Conservation (phyloP, 2,113 vertebrate genomes). For the Calcarius ornatus region DNA sequence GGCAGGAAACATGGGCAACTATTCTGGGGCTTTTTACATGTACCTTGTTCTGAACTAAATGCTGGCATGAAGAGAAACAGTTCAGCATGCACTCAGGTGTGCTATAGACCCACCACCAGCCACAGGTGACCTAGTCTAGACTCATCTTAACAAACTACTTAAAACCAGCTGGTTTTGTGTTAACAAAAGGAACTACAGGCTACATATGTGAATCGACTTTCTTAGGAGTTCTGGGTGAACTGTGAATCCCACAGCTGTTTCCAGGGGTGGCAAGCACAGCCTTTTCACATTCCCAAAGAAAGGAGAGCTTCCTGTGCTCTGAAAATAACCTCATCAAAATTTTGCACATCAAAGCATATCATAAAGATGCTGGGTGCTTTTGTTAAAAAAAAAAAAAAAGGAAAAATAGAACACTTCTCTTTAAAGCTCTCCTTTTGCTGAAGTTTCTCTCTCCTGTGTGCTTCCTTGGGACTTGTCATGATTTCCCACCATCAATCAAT, state of each 20-base stretch:
- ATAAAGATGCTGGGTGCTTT: neutral
- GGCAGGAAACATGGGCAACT: neutral
- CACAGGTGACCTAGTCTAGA: neutral
- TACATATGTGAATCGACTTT: neutral
- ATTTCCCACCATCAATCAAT: neutral
- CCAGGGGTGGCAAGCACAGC: neutral
- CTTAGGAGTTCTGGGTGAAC: neutral
- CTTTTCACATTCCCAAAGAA: neutral
- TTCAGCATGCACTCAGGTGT: neutral
- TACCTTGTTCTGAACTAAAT: neutral
- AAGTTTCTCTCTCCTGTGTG: neutral
- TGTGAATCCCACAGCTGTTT: neutral
- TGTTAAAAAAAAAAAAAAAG: rapidly evolving
- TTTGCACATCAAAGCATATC: neutral
- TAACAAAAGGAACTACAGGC: neutral
- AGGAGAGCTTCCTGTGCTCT: neutral
- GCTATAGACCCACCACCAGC: neutral
- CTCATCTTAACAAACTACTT: neutral
- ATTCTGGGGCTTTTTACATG: neutral
- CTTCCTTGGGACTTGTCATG: neutral
- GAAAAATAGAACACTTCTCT: neutral
- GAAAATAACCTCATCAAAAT: neutral
- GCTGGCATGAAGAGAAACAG: neutral
- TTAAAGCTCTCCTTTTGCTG: neutral
- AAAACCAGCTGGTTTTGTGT: neutral